phyloP scores from a whole-genome alignment of 2,113 vertebrate species.

The Benitochromis conjunctus region DNA sequence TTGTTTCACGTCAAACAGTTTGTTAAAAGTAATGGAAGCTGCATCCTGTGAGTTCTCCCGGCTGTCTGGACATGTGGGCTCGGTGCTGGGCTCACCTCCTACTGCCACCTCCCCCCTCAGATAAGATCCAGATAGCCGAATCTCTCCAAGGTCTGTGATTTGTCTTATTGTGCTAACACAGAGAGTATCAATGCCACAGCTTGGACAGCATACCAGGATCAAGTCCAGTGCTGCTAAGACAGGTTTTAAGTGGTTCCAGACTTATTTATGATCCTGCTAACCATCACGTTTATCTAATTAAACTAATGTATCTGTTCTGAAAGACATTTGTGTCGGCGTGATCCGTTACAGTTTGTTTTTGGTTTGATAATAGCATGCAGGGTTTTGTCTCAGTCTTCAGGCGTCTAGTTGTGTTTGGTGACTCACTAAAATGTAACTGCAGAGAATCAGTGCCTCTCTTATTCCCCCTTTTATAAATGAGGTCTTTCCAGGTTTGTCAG shows the following conservation, averaged over 20 bases:
- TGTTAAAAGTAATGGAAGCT: neutral
- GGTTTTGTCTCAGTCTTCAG: neutral
- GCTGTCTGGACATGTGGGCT: neutral
- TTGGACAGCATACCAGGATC: neutral
- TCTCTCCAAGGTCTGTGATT: conserved; percentile 13
- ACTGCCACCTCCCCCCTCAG: neutral
- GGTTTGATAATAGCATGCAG: neutral
- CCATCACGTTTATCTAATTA: neutral
- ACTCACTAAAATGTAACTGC: neutral
- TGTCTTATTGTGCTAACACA: neutral
- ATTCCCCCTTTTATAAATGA: neutral
- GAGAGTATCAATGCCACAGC: neutral
- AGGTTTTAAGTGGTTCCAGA: neutral
- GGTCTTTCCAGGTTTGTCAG: neutral
- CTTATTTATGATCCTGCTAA: neutral
- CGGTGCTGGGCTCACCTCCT: neutral
- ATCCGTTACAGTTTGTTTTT: neutral
- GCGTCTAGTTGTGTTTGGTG: neutral
- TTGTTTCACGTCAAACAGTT: neutral
- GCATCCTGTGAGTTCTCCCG: neutral
- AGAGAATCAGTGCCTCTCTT: neutral
- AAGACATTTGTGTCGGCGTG: neutral
- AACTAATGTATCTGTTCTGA: neutral
- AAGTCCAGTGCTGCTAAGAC: neutral
- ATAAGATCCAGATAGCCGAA: conserved; percentile 17